These are phyloP conservation scores for Zaprionus camerounensis DNA, from an alignment of 1,140 invertebrate species.

Conservation along the genomic window DNA sequence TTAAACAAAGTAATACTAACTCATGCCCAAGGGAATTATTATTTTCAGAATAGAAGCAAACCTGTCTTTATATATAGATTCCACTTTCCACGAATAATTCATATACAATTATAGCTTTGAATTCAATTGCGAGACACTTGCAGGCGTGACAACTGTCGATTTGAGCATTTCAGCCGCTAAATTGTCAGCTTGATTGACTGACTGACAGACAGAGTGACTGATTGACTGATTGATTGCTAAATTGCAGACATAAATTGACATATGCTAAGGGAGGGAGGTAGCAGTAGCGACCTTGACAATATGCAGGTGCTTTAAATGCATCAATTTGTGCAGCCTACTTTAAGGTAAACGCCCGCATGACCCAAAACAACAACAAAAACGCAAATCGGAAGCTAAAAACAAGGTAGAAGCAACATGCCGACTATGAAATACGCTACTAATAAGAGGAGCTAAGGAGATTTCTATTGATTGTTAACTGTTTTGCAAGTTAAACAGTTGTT, in stretches of 20 bases:
- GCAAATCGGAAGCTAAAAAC: background rate
- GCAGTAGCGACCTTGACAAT: constrained; percentile 18
- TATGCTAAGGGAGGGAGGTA: background rate
- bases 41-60: no score
- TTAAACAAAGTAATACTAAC: no score
- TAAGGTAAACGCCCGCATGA: constrained; percentile 45
- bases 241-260: constrained; percentile 13
- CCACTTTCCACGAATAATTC: no score
- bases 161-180: constrained; percentile 1
- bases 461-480: background rate
- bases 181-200: background rate
- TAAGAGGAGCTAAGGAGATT: background rate
- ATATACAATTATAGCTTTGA: no score
- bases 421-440: background rate
- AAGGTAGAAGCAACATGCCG: background rate
- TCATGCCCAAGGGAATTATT: no score
- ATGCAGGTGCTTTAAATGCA: constrained; percentile 62
- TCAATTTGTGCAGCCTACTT: constrained; percentile 69
- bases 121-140: background rate
- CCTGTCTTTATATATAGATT: no score
- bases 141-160: background rate
- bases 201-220: background rate
- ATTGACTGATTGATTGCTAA: constrained; percentile 16
- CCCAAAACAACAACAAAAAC: constrained; percentile 5
- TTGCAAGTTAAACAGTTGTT: background rate